phyloP scores from a whole-genome alignment of 2,797 vertebrate species.

The Buceros bicornis region DNA sequence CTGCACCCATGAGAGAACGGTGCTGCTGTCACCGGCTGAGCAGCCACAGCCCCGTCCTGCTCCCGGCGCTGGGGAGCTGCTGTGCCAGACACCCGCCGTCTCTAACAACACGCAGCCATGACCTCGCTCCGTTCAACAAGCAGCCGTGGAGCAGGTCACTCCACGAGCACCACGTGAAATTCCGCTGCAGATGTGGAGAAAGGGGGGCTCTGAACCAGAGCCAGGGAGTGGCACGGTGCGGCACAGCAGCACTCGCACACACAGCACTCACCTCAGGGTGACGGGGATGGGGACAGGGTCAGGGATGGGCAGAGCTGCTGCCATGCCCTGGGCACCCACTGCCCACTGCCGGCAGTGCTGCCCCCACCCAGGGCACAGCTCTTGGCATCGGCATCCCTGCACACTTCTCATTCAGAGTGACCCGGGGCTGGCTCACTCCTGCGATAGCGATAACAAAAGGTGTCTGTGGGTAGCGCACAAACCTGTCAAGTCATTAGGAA shows the following conservation, averaged over 20 bases:
- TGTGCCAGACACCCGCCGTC: too few relatives aligned
- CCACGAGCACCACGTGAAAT: too few relatives aligned
- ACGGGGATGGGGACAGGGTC: accelerated
- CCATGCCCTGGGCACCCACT: accelerated
- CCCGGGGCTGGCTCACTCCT: neutral
- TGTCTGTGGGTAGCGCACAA: neutral
- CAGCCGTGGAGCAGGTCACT: neutral
- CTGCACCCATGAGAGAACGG: too few relatives aligned
- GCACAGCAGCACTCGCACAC: neutral
- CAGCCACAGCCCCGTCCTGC: too few relatives aligned
- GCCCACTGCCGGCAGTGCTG: accelerated
- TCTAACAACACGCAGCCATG: too few relatives aligned
- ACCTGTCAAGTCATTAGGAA: neutral
- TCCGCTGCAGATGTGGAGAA: neutral
- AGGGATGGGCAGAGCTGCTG: neutral
- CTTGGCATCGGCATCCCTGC: neutral
- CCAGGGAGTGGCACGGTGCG: too few relatives aligned
- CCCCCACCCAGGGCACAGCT: accelerated
- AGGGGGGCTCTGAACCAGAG: neutral
- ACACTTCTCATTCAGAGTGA: neutral
- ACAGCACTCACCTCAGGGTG: neutral
- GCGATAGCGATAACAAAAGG: accelerated
- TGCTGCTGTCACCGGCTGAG: too few relatives aligned
- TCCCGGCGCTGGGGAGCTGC: too few relatives aligned
- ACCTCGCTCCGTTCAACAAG: neutral